These are phyloP conservation scores for Tromatobia lineatoria DNA, from an alignment of 2,888 invertebrate genomes.

Conservation along the genomic window DNA sequence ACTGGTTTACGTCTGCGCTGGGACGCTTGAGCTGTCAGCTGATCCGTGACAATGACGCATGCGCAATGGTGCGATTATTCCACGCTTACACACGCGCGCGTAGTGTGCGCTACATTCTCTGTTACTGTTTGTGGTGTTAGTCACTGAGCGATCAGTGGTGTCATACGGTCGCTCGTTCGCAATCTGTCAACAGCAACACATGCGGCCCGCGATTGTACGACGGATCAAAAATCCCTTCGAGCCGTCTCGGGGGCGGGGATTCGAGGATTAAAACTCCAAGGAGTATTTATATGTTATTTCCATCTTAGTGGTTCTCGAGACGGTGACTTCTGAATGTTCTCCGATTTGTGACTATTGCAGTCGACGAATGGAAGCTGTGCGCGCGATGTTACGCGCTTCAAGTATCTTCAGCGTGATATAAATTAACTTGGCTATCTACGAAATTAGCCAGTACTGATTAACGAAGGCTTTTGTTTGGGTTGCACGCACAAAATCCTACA, in stretches of 20 bases:
- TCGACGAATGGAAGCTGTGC: slow-evolving; percentile 48
- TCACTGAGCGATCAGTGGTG: slow-evolving; percentile 2
- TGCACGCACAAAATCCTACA: neutral
- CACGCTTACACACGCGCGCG: neutral
- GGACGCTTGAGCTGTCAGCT: slow-evolving; percentile 23
- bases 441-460: neutral
- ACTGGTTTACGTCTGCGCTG: too few species aligned
- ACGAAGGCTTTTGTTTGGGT: neutral
- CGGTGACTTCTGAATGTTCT: neutral
- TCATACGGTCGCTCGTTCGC: slow-evolving; percentile 6
- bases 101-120: neutral
- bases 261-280: slow-evolving; percentile 33
- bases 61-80: slow-evolving; percentile 4
- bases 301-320: neutral
- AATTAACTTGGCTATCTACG: neutral
- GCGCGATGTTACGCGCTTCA: slow-evolving; percentile 9
- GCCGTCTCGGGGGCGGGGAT: slow-evolving; percentile 26
- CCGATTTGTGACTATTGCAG: neutral
- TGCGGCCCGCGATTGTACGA: slow-evolving; percentile 39
- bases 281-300: slow-evolving; percentile 28
- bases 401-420: neutral
- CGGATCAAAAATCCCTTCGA: slow-evolving; percentile 20
- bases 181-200: slow-evolving; percentile 32
- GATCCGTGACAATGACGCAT: slow-evolving; percentile 42
- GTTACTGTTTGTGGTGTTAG: neutral